Evolutionary conservation across 2,888 invertebrate species (phyloP).

Genomic region (Philonicus albiceps): DNA sequence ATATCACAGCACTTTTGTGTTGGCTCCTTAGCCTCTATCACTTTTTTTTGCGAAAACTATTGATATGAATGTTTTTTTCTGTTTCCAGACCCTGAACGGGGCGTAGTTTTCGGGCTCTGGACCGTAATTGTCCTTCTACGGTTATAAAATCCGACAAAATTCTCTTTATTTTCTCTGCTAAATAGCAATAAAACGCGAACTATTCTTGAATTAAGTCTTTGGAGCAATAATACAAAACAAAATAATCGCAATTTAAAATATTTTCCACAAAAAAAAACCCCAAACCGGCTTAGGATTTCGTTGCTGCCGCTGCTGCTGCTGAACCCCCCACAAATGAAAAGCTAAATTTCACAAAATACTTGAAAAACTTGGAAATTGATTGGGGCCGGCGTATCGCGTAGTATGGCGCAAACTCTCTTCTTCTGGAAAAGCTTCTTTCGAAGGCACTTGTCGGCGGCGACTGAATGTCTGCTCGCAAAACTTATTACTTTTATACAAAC

Average conservation of each 20-base stretch:
- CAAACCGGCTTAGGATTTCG: background rate
- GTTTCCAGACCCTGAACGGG: background rate
- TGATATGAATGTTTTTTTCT: background rate
- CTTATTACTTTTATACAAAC: slow-evolving; percentile 59
- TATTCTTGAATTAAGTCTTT: background rate
- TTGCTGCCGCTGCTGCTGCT: no score
- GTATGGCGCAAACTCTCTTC: background rate
- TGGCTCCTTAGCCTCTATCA: background rate
- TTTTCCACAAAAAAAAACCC: slow-evolving; percentile 7
- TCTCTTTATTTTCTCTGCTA: background rate
- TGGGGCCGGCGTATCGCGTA: background rate
- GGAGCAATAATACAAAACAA: background rate
- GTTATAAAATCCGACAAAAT: background rate
- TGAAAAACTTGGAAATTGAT: background rate
- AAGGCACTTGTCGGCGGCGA: slow-evolving; percentile 62
- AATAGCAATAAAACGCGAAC: background rate
- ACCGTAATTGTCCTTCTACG: background rate
- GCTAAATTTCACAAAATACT: background rate
- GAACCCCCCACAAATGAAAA: background rate
- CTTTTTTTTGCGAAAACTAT: background rate
- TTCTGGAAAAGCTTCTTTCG: slow-evolving; percentile 4
- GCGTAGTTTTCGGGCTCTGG: background rate
- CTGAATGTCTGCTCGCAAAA: slow-evolving; percentile 70
- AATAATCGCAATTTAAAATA: background rate
- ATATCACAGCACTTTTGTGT: slow-evolving; percentile 20